Conservation (phyloP, 1,140 invertebrate species). For the Ceratina australensis region DNA sequence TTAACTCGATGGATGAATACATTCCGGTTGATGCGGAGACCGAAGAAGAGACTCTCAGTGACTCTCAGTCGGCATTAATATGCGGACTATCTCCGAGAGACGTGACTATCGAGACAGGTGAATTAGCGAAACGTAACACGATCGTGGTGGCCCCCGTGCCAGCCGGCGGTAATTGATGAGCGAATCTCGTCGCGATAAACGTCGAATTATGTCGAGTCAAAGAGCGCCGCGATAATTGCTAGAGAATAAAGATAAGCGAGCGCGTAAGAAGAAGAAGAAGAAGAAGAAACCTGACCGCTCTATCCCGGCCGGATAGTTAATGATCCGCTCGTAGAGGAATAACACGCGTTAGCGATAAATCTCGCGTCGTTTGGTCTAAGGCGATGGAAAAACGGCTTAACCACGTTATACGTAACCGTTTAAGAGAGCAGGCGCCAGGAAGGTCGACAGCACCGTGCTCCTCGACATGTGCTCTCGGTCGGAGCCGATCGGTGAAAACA, state of each 20-base stretch:
- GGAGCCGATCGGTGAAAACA: conserved; percentile 52
- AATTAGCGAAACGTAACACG: conserved; percentile 7
- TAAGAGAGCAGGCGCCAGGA: conserved; percentile 20
- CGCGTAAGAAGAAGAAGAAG: background rate
- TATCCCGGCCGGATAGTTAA: conserved; percentile 27
- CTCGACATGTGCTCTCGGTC: conserved; percentile 43
- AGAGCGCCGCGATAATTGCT: background rate
- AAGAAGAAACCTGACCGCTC: background rate
- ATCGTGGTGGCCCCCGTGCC: background rate
- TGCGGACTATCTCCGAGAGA: background rate
- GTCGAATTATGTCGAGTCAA: background rate
- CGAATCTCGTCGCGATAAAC: background rate
- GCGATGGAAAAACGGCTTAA: conserved; percentile 40
- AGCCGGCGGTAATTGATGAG: background rate
- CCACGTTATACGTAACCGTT: conserved; percentile 12
- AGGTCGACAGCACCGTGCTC: conserved; percentile 20
- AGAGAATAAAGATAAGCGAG: background rate
- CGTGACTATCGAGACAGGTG: background rate
- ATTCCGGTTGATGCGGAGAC: conserved; percentile 53
- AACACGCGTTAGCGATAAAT: conserved; percentile 54
- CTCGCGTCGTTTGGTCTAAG: conserved; percentile 22
- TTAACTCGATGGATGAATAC: conserved; percentile 67
- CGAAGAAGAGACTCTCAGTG: conserved; percentile 53
- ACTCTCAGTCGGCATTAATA: conserved; percentile 55
- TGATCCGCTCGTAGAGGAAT: conserved; percentile 23